phyloP scores from a whole-genome alignment of 1,140 invertebrate genomes.

The Bombus ignitus region DNA sequence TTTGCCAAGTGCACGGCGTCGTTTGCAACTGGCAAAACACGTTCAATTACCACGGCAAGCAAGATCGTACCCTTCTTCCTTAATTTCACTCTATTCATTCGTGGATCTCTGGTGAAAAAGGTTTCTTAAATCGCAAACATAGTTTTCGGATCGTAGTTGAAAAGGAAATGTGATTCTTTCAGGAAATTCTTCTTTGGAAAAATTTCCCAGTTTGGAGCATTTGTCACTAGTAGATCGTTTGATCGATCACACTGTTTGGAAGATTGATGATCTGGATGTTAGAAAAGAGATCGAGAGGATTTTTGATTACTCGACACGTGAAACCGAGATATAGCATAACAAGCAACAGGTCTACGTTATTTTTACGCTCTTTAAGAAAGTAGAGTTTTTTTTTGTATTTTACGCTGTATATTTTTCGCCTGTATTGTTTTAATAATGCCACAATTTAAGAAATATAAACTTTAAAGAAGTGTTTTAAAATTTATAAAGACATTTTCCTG shows the following conservation, averaged over 20 bases:
- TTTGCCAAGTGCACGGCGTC: background rate
- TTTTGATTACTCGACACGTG: too few species aligned
- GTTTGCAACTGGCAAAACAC: background rate
- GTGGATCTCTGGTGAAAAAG: background rate
- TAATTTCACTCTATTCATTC: background rate
- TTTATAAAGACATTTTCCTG: too few species aligned
- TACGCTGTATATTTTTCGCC: too few species aligned
- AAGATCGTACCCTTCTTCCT: background rate
- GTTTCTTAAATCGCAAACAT: background rate
- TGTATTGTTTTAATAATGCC: too few species aligned
- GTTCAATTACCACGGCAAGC: background rate
- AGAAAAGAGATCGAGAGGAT: too few species aligned
- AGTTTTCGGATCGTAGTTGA: background rate
- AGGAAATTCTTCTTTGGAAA: background rate
- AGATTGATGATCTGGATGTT: too few species aligned
- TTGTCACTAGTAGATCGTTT: background rate
- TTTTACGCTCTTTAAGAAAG: background rate
- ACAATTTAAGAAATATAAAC: too few species aligned
- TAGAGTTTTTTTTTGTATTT: background rate
- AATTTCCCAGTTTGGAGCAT: background rate
- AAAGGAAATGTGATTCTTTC: background rate
- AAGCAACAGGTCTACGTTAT: background rate
- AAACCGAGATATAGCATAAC: too few species aligned
- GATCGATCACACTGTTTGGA: too few species aligned
- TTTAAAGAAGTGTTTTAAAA: too few species aligned